Evolutionary conservation across 23 tunicate species (phyloP).

Genomic region (Pegea sp.): DNA sequence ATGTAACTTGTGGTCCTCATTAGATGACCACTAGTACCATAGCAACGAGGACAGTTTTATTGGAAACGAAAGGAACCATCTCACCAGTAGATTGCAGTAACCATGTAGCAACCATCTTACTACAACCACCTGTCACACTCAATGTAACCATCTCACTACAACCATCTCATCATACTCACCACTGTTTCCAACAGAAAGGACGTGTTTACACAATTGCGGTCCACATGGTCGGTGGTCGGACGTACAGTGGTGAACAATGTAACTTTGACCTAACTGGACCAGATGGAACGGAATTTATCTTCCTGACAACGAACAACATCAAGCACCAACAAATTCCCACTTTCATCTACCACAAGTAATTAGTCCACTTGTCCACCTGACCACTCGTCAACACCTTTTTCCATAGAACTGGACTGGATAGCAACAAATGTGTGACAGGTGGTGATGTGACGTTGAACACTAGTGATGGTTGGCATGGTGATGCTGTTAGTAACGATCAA

Average conservation of each 20-base stretch:
- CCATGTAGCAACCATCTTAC: constrained; percentile 7
- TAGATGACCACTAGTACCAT: no score
- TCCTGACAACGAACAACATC: no score
- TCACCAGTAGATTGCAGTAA: constrained; percentile 19
- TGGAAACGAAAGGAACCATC: constrained; percentile 26
- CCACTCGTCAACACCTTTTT: no score
- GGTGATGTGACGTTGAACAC: no score
- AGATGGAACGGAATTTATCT: constrained; percentile 27
- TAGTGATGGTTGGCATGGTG: constrained; percentile 54
- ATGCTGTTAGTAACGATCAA: constrained; percentile 30
- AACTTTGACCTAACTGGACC: constrained; percentile 5
- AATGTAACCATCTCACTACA: constrained; percentile 1
- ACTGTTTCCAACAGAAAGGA: constrained; percentile 19
- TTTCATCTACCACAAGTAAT: no score
- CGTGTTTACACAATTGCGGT: constrained; percentile 14
- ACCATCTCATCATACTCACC: background rate
- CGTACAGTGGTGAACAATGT: constrained; percentile 35
- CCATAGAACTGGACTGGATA: no score
- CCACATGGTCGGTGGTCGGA: constrained; percentile 27
- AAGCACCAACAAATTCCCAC: no score
- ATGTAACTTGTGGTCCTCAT: no score
- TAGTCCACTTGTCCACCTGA: no score
- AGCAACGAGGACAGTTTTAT: no score
- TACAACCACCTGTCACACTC: constrained; percentile 9
- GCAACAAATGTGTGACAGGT: no score